A percentile compares a stretch with the other conserved stretches of the same genome.
phyloP scores from a whole-genome alignment of 2,888 invertebrate species.

The Helleia helle region DNA sequence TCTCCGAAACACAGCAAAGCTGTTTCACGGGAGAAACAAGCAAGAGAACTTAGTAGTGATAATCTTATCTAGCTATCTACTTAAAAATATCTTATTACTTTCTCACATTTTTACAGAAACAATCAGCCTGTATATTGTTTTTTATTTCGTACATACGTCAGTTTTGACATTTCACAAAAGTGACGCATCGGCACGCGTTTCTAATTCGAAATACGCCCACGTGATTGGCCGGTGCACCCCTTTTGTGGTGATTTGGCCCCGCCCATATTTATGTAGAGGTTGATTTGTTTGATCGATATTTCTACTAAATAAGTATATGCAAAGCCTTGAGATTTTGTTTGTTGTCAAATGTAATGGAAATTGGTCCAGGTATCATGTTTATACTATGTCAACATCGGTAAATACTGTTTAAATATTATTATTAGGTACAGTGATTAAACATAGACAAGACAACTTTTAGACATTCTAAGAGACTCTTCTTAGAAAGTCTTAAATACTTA shows the following conservation, averaged over 20 bases:
- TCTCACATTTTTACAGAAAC: too few species aligned
- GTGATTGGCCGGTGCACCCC: constrained; percentile 39
- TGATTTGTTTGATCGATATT: constrained; percentile 23
- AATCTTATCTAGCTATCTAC: too few species aligned
- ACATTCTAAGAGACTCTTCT: background rate
- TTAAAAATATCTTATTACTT: too few species aligned
- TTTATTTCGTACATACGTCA: constrained; percentile 47
- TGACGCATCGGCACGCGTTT: constrained; percentile 55
- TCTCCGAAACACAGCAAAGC: too few species aligned
- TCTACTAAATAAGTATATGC: constrained; percentile 1
- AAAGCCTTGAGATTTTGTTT: constrained; percentile 16
- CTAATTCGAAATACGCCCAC: constrained; percentile 34
- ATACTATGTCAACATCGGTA: background rate
- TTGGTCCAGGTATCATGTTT: background rate
- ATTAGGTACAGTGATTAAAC: background rate
- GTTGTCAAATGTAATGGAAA: background rate
- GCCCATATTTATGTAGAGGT: constrained; percentile 34
- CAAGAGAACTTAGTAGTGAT: too few species aligned
- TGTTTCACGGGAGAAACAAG: too few species aligned
- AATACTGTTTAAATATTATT: background rate
- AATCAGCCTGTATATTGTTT: constrained; percentile 41
- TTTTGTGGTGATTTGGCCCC: constrained; percentile 25
- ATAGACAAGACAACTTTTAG: background rate
- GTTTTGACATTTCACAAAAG: constrained; percentile 44
- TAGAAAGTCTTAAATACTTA: too few species aligned